Percentiles rank a stretch among this genome's conserved stretches.
Conservation (phyloP, 2,888 invertebrate genomes). For the Troides helena region DNA sequence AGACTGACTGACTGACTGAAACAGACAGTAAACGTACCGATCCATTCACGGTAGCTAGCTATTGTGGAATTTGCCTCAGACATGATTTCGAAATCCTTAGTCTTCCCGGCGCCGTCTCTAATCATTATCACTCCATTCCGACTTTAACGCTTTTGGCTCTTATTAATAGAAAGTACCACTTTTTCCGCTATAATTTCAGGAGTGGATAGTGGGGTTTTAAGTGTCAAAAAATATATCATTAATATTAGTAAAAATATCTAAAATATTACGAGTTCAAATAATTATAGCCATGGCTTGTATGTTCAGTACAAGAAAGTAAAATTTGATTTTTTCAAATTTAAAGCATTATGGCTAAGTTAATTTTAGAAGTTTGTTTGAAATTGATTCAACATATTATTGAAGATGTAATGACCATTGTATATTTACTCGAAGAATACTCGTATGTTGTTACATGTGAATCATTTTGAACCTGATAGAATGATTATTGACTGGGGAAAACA, state of each 20-base stretch:
- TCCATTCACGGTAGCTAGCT: neutral
- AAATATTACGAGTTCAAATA: neutral
- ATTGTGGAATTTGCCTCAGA: constrained; percentile 25
- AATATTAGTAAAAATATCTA: constrained; percentile 11
- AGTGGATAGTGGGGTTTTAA: constrained; percentile 1
- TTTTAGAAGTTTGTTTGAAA: too few relatives aligned
- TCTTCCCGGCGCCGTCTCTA: constrained; percentile 28
- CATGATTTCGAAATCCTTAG: constrained; percentile 21
- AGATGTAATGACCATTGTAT: constrained; percentile 1
- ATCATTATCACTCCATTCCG: constrained; percentile 25
- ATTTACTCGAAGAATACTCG: neutral
- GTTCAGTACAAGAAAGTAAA: too few relatives aligned
- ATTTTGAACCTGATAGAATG: constrained; percentile 15
- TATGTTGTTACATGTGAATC: constrained; percentile 4
- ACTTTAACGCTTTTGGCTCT: constrained; percentile 32
- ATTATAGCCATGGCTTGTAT: too few relatives aligned
- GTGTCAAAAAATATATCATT: neutral
- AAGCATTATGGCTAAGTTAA: too few relatives aligned
- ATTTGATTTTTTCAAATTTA: neutral
- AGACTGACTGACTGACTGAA: too few relatives aligned
- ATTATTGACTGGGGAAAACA: constrained; percentile 10
- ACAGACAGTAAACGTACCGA: too few relatives aligned
- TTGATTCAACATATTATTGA: neutral
- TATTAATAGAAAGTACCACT: constrained; percentile 29
- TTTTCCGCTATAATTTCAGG: constrained; percentile 4